A percentile compares a stretch with the other conserved stretches of the same genome.
Conservation (phyloP, 2,113 vertebrate species). For the Neotoma lepida region DNA sequence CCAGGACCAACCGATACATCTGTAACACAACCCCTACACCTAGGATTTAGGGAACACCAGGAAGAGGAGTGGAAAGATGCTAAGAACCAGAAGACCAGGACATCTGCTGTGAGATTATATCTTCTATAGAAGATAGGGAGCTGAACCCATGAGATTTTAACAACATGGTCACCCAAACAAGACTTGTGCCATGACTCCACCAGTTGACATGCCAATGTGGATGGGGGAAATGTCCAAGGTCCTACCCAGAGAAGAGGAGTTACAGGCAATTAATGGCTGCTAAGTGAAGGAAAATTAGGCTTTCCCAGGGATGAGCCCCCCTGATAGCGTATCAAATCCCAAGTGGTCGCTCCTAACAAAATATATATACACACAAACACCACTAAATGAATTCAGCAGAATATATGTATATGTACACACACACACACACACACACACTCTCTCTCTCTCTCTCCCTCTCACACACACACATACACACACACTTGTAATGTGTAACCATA, state of each 20-base stretch:
- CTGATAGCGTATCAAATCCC: neutral
- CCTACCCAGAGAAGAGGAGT: neutral
- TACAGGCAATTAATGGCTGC: neutral
- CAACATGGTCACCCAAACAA: neutral
- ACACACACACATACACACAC: neutral
- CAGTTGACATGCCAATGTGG: neutral
- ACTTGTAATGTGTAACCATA: neutral
- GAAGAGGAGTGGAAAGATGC: neutral
- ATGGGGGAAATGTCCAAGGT: neutral
- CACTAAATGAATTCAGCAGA: neutral
- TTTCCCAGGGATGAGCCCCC: no score
- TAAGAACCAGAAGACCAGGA: neutral
- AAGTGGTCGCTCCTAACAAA: neutral
- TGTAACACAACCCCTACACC: neutral
- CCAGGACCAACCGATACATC: no score
- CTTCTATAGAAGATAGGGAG: neutral
- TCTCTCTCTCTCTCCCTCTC: no score
- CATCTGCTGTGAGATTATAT: neutral
- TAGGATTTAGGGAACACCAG: neutral
- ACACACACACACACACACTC: neutral
- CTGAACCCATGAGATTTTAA: neutral
- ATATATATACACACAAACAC: neutral
- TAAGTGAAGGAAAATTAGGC: neutral
- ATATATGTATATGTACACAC: neutral
- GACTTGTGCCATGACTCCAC: no score